Evolutionary conservation across 2,888 invertebrate species (phyloP), one percentile per base, ranked within the genome.

Genomic region (Antitype chi): DNA sequence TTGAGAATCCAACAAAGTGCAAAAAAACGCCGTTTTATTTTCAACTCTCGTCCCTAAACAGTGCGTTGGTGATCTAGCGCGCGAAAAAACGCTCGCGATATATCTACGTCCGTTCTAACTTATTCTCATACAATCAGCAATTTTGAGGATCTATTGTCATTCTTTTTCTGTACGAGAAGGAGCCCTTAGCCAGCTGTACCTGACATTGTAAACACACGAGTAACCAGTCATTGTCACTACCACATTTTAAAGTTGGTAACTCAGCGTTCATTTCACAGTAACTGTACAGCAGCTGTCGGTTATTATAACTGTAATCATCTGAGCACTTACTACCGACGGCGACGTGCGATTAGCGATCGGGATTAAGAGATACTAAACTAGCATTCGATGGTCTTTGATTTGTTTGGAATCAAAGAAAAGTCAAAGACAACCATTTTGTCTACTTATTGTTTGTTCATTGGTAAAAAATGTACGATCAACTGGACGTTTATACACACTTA

Each of bases 231-330:
- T 43, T 49, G 66, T 73, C 69, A 72, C 59, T 38, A 32, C 53
- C n/a, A 53, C 49, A 53, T 63, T 59, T 64, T 64, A 62, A 68
- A 74, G 70, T 74, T 60, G 25, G 60, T 87, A 55, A 66, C 64
- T 49, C 25, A 17, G 47, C 76, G 71, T 74, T 77, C 74, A 73
- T 78, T 78, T 74, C 83, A 74, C 84, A 77, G 70, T 89, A 89
- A 90, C 89, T 85, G 89, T 89, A 85, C 17, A 72, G 17, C 49
- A 74, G 78, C 77, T 68, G 63, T 78, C 84, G 59, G 89, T 89
- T 88, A 89, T 84, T 82, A 88, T 88, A 88, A 88, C 88, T 80
- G 88, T 88, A 70, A 76, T 84, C 74, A 78, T 73, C 55, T 53
- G 52, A 74, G 66, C 79, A 82, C 76, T 80, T 76, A 78, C 79